Percentiles rank a stretch among this genome's conserved stretches.
phyloP scores from a whole-genome alignment of 2,888 invertebrate genomes.

The Ormyrus thymus region DNA sequence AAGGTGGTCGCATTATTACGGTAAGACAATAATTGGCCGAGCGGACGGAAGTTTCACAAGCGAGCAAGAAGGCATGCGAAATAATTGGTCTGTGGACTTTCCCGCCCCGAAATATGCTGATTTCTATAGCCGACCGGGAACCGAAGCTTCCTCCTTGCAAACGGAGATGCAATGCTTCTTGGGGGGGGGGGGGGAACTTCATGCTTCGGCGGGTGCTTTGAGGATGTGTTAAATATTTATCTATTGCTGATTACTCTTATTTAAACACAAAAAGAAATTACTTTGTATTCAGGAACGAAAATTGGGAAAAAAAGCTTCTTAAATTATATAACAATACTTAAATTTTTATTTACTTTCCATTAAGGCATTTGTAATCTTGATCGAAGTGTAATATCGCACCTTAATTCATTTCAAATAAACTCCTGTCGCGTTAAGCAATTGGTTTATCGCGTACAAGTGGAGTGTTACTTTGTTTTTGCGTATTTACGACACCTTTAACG shows the following conservation, averaged over 20 bases:
- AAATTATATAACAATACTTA: no score
- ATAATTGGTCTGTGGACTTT: conserved; percentile 24
- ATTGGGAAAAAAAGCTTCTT: no score
- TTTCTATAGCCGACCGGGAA: not conserved
- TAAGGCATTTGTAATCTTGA: not conserved
- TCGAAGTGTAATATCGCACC: not conserved
- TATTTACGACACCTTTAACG: not conserved
- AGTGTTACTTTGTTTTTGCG: no score
- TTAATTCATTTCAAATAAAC: no score
- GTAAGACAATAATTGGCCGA: conserved; percentile 57
- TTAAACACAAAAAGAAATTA: no score
- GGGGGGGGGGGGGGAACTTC: not conserved
- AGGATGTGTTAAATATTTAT: no score
- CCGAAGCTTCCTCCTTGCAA: not conserved
- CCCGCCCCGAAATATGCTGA: not conserved
- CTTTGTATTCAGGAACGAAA: no score
- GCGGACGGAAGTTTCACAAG: conserved; percentile 47
- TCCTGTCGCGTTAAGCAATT: no score
- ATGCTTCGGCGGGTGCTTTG: no score
- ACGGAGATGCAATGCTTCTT: not conserved
- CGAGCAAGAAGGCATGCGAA: not conserved
- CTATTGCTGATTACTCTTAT: no score
- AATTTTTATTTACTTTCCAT: no score
- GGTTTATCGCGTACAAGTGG: no score
- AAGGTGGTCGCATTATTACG: conserved; percentile 53